phyloP scores from a whole-genome alignment of 2,797 vertebrate genomes.

The Garrulus glandarius region DNA sequence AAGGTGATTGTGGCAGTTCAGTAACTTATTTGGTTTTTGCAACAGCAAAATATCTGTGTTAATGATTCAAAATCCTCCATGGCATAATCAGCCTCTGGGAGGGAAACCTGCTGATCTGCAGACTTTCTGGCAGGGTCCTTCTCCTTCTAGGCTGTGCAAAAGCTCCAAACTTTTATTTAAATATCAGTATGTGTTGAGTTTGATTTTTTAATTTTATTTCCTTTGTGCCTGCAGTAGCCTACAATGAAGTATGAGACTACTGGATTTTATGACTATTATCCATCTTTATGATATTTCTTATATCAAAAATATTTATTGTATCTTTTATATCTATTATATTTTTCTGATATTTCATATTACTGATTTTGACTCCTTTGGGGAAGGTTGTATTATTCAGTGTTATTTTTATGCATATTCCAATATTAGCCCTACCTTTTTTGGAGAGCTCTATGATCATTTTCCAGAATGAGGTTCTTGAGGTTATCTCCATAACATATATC shows the following conservation, averaged over 20 bases:
- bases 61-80: neutral
- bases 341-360: neutral
- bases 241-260: neutral
- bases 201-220: neutral
- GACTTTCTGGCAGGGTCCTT: neutral
- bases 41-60: neutral
- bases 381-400: neutral
- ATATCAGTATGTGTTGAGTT: neutral
- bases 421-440: neutral
- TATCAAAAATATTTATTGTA: neutral
- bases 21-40: neutral
- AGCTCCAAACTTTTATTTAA: neutral
- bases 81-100: neutral
- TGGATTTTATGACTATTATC: neutral
- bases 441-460: accelerated
- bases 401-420: neutral
- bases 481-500: neutral
- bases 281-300: neutral
- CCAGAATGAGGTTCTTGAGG: neutral
- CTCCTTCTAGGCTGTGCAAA: neutral
- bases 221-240: neutral
- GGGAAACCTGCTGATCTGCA: neutral
- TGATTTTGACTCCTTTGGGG: neutral
- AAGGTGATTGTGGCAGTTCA: neutral
- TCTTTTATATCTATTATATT: neutral